phyloP scores from a whole-genome alignment of 2,113 vertebrate species.

The Pipra filicauda region DNA sequence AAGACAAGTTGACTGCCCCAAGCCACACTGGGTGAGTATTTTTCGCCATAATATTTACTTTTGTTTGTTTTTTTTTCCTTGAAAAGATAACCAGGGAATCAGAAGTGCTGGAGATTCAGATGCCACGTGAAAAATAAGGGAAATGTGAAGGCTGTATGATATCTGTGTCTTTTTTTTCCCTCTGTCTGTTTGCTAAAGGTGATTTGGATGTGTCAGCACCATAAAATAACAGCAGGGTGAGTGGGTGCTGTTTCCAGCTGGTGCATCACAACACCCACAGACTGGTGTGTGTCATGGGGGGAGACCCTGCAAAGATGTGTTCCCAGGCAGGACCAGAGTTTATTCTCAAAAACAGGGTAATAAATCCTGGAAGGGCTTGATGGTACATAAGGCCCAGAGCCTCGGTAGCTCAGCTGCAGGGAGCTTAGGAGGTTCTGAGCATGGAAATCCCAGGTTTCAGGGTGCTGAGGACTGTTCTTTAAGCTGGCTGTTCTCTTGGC shows the following conservation, averaged over 20 bases:
- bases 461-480: not conserved
- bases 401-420: not conserved
- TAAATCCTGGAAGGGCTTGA: not conserved
- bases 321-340: not conserved
- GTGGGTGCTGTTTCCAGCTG: constrained; percentile 11
- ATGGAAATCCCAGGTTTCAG: accelerated
- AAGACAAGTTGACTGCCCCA: not conserved
- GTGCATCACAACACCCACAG: not conserved
- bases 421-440: not conserved
- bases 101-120: not conserved
- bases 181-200: not conserved
- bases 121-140: accelerated
- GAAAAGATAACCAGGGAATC: not conserved
- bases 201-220: not conserved
- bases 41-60: not conserved
- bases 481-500: not conserved
- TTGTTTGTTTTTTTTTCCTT: not conserved
- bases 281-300: not conserved
- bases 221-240: not conserved
- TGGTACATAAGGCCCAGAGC: not conserved
- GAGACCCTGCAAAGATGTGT: not conserved
- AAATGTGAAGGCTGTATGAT: accelerated
- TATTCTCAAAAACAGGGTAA: not conserved
- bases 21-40: not conserved
- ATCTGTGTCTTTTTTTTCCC: not conserved